Conservation (phyloP, 2,113 vertebrate genomes). For the Pavo muticus region DNA sequence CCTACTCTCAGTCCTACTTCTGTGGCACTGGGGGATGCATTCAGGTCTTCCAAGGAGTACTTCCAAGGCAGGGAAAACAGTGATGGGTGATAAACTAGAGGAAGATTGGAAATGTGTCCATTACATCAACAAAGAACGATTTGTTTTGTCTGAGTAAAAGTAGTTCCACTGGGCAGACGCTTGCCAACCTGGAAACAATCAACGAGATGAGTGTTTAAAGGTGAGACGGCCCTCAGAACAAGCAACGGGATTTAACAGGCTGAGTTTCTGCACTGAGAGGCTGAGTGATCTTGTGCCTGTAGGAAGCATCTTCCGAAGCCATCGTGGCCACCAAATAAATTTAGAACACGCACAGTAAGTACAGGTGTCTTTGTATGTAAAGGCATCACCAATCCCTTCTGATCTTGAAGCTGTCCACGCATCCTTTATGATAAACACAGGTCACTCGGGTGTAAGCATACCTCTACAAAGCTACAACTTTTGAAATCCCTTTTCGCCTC, state of each 20-base stretch:
- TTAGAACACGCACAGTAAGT: neutral
- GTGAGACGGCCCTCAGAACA: neutral
- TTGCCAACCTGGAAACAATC: neutral
- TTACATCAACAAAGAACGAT: neutral
- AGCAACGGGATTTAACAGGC: neutral
- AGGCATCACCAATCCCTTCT: neutral
- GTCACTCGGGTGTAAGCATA: neutral
- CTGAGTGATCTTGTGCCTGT: neutral
- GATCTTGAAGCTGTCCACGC: neutral
- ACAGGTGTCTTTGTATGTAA: neutral
- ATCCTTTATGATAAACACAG: neutral
- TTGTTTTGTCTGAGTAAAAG: neutral
- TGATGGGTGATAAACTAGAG: neutral
- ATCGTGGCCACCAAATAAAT: neutral
- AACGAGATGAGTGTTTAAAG: neutral
- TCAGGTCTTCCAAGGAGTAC: neutral
- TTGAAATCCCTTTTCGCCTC: neutral
- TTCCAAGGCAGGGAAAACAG: neutral
- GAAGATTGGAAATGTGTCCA: fast-evolving
- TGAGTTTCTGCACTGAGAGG: neutral
- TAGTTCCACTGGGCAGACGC: neutral
- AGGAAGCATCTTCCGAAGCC: neutral
- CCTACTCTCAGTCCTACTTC: neutral
- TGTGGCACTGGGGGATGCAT: neutral
- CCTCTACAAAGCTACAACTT: neutral